phyloP scores from a whole-genome alignment of 2,113 vertebrate genomes.

The Takifugu flavidus region DNA sequence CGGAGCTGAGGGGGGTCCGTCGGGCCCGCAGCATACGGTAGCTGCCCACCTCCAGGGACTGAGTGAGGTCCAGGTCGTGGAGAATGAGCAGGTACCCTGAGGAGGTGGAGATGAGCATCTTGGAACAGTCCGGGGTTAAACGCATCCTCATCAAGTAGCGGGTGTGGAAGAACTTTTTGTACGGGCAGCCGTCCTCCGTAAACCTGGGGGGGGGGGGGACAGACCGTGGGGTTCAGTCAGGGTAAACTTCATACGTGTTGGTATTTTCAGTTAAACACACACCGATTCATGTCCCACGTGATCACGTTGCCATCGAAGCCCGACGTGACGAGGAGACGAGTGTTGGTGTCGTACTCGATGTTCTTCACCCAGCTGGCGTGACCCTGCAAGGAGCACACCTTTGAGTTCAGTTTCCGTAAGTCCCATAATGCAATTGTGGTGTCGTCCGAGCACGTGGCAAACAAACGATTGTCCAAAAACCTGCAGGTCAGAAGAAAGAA shows the following conservation, averaged over 20 bases:
- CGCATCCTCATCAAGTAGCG: constrained; percentile 98
- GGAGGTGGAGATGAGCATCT: constrained; percentile 98
- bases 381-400: constrained; percentile 95
- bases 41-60: constrained; percentile 95
- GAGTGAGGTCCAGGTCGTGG: constrained; percentile 95
- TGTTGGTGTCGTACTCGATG: constrained; percentile 97
- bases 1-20: constrained; percentile 87
- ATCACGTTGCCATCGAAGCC: constrained; percentile 99
- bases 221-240: background rate
- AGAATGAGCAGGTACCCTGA: constrained; percentile 97
- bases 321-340: constrained; percentile 93
- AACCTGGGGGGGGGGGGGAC: constrained; percentile 72
- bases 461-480: constrained; percentile 96
- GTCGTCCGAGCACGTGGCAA: constrained; percentile 97
- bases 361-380: constrained; percentile 99
- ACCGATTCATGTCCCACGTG: constrained; percentile 99
- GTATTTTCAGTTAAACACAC: background rate
- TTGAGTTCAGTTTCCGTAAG: constrained; percentile 89
- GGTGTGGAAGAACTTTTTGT: constrained; percentile 99
- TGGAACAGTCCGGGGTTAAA: constrained; percentile 96
- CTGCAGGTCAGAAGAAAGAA: constrained; percentile 59
- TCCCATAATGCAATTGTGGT: constrained; percentile 98
- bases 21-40: constrained; percentile 92
- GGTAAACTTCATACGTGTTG: background rate
- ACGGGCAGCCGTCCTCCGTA: constrained; percentile 96